Base-by-base conservation (phyloP, 2,888 invertebrate genomes). In the Cepaea hortensis region DNA sequence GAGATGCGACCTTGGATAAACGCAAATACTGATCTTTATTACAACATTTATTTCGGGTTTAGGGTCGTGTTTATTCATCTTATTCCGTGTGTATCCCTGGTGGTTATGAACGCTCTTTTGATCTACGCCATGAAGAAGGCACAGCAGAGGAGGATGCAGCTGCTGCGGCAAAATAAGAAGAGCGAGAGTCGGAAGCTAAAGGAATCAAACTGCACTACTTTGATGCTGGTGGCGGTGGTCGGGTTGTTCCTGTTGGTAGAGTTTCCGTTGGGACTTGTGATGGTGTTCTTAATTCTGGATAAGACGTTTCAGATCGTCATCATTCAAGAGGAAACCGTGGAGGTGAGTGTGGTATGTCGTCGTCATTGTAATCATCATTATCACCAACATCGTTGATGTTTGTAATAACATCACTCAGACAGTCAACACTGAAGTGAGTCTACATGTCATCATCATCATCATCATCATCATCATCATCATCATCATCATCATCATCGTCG, bases 51-150 rank as follows among this genome's bases (percentile, higher is more conserved):
- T 89, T 95, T 96, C 95, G 96, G 97, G 93, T 98, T 98, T 94
- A 96, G 98, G 20, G 97, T 98, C 18, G 95, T 98, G 9, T 98
- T 97, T 94, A 98, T 98, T n/a, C 98, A 98, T 93, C 95, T 98
- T 89, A 95, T 98, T 87, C 98, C 98, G 0, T 98, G 98, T 95
- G 96, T 97, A 13, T 96, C 97, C 3, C 95, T 99, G 73, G 97
- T 98, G 0, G 96, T 97, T 35, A 96, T 99, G 83, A 98, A 98
- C 94, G 96, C 97, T 0, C 95, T 98, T 13, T 96, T 99, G 5
- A 98, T 98, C 94, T 95, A 96, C 84, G 98, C 98, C 0, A 96
- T 99, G 96, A 96, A 97, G 85, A 96, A 96, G 89, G 98, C 98
- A 0, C 97, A 98, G 93, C 95, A 96, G 85, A 96, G 97, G 89